Conservation (phyloP, 2,797 vertebrate species). For the Odontamblyopus lacepedii region DNA sequence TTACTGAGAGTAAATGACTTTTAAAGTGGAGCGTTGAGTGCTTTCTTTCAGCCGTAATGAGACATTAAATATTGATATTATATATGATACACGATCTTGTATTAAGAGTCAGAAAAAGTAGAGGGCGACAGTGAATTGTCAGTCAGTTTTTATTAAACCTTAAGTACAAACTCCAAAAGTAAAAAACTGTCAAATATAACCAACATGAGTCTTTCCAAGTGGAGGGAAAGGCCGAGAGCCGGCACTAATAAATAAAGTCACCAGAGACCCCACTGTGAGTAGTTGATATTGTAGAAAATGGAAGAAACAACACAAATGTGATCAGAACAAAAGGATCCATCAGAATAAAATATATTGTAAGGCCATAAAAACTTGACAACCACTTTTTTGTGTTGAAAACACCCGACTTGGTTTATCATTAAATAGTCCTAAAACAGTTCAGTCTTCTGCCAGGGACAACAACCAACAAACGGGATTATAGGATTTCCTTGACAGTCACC, state of each 20-base stretch:
- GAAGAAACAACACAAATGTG: slow-evolving; percentile 74
- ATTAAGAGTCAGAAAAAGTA: slow-evolving; percentile 33
- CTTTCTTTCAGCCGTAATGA: slow-evolving; percentile 17
- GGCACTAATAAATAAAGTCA: slow-evolving; percentile 99
- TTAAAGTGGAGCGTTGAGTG: slow-evolving; percentile 24
- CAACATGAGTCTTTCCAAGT: slow-evolving; percentile 91
- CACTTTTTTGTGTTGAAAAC: slow-evolving; percentile 89
- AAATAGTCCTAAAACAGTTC: slow-evolving; percentile 99
- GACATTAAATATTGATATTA: background rate
- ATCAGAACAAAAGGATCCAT: slow-evolving; percentile 75
- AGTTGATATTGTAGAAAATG: slow-evolving; percentile 91
- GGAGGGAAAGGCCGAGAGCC: slow-evolving; percentile 87
- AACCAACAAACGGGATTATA: slow-evolving; percentile 93
- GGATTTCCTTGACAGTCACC: slow-evolving; percentile 93
- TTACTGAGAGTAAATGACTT: slow-evolving; percentile 27
- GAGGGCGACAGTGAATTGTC: slow-evolving; percentile 78
- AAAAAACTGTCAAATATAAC: slow-evolving; percentile 96
- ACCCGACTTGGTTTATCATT: slow-evolving; percentile 92
- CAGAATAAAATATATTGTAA: slow-evolving; percentile 90
- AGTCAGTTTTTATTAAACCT: slow-evolving; percentile 99
- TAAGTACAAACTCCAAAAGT: slow-evolving; percentile 99
- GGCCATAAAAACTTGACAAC: slow-evolving; percentile 98
- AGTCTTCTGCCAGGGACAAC: slow-evolving; percentile 92
- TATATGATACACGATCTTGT: too few species aligned
- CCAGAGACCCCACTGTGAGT: slow-evolving; percentile 90